A percentile compares a stretch with the other conserved stretches of the same genome.
phyloP scores from a whole-genome alignment of 2,888 invertebrate genomes.

The Deilephila elpenor region DNA sequence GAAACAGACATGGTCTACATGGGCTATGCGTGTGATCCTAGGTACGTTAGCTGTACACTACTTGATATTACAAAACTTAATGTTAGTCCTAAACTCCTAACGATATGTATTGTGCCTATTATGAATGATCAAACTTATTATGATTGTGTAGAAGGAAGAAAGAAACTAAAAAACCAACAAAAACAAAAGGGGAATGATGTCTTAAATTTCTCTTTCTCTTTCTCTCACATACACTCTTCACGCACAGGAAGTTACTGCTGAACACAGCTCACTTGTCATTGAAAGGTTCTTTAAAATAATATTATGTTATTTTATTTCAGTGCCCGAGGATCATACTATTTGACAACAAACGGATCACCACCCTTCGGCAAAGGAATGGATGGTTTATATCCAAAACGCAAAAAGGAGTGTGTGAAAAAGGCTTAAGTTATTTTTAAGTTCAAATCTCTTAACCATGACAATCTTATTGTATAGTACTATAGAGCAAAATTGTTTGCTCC shows the following conservation, averaged over 20 bases:
- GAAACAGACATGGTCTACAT: conserved; percentile 78
- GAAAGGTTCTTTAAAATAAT: neutral
- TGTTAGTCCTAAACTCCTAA: neutral
- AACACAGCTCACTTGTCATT: too few species aligned
- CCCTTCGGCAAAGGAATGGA: conserved; percentile 80
- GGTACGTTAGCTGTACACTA: conserved; percentile 51
- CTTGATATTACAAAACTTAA: neutral
- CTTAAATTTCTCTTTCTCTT: too few species aligned
- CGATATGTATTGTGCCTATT: neutral
- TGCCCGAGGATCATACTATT: conserved; percentile 74
- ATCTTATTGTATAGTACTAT: neutral
- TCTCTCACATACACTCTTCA: too few species aligned
- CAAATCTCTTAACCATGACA: neutral
- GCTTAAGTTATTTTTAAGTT: conserved; percentile 34
- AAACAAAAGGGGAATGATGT: too few species aligned
- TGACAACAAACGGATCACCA: conserved; percentile 71
- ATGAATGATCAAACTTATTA: too few species aligned
- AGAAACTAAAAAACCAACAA: too few species aligned
- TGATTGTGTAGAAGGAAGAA: too few species aligned
- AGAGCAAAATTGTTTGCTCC: neutral
- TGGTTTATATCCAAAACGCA: conserved; percentile 69
- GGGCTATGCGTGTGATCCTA: conserved; percentile 75
- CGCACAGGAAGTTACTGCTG: too few species aligned
- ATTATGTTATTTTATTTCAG: conserved; percentile 58
- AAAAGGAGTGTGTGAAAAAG: conserved; percentile 55